Evolutionary conservation across 2,888 invertebrate genomes (phyloP).

Genomic region (Leptinotarsa rubiginosa): DNA sequence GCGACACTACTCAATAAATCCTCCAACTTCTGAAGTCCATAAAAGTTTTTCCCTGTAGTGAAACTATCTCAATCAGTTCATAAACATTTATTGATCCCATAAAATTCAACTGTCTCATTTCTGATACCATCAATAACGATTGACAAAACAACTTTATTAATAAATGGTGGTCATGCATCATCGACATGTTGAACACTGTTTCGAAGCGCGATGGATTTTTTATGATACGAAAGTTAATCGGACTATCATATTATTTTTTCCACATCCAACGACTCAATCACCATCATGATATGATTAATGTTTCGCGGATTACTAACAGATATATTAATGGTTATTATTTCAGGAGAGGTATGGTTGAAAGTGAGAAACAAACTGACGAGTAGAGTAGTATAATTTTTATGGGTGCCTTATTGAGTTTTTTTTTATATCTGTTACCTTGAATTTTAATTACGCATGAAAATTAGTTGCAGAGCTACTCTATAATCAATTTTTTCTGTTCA

Average conservation of each 20-base stretch:
- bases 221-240: neutral
- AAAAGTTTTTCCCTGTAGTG: neutral
- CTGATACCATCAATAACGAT: conserved; percentile 9
- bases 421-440: too few species aligned
- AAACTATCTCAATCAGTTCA: neutral
- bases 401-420: too few species aligned
- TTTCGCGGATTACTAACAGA: neutral
- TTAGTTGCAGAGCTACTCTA: too few species aligned
- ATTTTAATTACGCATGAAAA: too few species aligned
- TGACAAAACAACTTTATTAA: conserved; percentile 9
- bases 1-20: too few species aligned
- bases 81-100: neutral
- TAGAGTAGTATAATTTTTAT: too few species aligned
- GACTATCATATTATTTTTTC: neutral
- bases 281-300: neutral
- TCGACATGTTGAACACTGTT: conserved; percentile 6
- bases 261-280: neutral
- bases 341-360: neutral
- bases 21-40: too few species aligned
- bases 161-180: conserved; percentile 3
- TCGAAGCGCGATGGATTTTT: neutral
- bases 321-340: neutral
- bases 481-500: too few species aligned
- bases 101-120: neutral
- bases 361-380: neutral